Conservation (phyloP, 2,113 vertebrate species). For the Madoqua kirkii region DNA sequence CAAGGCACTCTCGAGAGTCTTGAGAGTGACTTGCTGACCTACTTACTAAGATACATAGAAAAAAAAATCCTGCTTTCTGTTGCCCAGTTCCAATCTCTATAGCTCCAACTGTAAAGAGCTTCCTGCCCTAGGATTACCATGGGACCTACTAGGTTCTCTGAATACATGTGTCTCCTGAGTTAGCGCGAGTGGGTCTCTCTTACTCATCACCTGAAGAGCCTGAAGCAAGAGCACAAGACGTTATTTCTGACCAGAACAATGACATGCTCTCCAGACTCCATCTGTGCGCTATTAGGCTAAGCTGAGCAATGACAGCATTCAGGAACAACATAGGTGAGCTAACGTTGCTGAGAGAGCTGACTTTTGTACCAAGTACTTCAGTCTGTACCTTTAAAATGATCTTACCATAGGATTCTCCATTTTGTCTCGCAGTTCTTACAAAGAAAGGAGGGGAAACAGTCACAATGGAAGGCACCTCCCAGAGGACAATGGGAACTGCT, state of each 20-base stretch:
- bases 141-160: neutral
- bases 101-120: neutral
- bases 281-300: neutral
- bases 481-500: conserved; percentile 50
- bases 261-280: neutral
- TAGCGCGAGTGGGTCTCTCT: neutral
- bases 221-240: neutral
- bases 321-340: conserved; percentile 7
- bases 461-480: conserved; percentile 41
- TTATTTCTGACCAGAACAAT: conserved; percentile 42
- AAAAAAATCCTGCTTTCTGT: neutral
- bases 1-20: neutral
- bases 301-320: neutral
- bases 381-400: conserved; percentile 52
- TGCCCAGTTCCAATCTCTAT: neutral
- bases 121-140: neutral
- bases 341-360: neutral
- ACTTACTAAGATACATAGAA: neutral
- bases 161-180: conserved; percentile 9
- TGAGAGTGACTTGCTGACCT: neutral
- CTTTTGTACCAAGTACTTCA: conserved; percentile 35
- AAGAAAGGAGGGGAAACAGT: conserved; percentile 47
- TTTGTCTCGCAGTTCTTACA: conserved; percentile 48
- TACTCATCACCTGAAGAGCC: conserved; percentile 4
- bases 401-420: conserved; percentile 43